Evolutionary conservation across 2,113 vertebrate species (phyloP), one percentile per base, ranked within the genome.

Genomic region (Epinephelus moara): DNA sequence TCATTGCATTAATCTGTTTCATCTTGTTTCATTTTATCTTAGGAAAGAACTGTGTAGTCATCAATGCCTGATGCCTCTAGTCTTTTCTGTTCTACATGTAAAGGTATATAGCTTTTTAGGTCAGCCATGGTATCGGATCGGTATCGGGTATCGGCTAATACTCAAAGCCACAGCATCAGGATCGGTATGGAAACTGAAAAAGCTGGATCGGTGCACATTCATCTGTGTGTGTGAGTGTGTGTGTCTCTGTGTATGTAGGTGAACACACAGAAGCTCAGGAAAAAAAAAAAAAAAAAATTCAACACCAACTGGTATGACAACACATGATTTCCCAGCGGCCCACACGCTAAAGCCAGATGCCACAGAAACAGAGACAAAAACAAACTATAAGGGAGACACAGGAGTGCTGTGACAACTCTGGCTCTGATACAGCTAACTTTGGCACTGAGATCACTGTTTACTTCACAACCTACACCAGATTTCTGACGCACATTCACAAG

Each of bases 291-390:
- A 68, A 30, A 30, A 0, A 30, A 78, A 70, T 60, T 75, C 57
- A 73, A 33, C 37, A 71, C 64, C 76, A 75, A 79, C 79, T 75
- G 78, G 18, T 81, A 19, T 33, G 63, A 81, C 81, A 75, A 57
- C 66, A 42, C 21, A 25, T 70, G 78, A 85, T 85, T 85, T 88
- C 82, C 86, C 74, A 66, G 82, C 21, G n/a, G 86, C 52, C 47
- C 17, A 2, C 64, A 62, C 19, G 18, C 40, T 49, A 21, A 78
- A 53, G 33, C 11, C 78, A 80, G 71, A 71, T 68, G 76, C 47
- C 45, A 53, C 70, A 66, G 42, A 76, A 70, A 42, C 4, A 42
- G 4, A 55, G 7, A 69, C 19, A 80, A 17, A 63, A 59, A 76
- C 11, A 76, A 45, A 14, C 50, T 21, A 19, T 33, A 62, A 40